Percentiles rank a stretch among this genome's conserved stretches.
These are phyloP conservation scores for Campodea augens DNA, from an alignment of 1,140 invertebrate genomes.

Conservation along the genomic window DNA sequence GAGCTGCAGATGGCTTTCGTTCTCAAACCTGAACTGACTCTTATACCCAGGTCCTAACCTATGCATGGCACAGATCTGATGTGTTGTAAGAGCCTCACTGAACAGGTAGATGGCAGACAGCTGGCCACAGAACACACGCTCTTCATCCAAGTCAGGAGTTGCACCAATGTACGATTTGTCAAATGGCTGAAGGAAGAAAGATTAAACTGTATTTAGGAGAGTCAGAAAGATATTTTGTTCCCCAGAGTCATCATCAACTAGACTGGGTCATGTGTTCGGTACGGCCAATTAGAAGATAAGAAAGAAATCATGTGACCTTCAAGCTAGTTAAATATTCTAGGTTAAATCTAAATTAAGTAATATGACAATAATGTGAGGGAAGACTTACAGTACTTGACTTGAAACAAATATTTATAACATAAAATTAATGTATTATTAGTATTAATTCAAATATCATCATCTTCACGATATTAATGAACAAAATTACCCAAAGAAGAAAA, in stretches of 20 bases:
- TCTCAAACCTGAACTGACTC: slow-evolving; percentile 97
- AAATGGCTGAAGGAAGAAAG: slow-evolving; percentile 57
- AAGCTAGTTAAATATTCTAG: too few relatives aligned
- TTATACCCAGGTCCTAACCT: slow-evolving; percentile 89
- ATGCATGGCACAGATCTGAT: slow-evolving; percentile 94
- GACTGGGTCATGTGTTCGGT: background rate
- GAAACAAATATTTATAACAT: too few relatives aligned
- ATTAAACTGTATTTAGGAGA: slow-evolving; percentile 4
- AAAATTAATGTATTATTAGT: too few relatives aligned
- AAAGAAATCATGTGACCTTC: too few relatives aligned
- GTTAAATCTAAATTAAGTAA: too few relatives aligned
- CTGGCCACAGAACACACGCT: slow-evolving; percentile 95
- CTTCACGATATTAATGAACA: too few relatives aligned
- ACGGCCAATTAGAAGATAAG: too few relatives aligned
- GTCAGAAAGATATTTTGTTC: background rate
- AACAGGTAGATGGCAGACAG: slow-evolving; percentile 98
- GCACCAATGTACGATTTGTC: slow-evolving; percentile 98
- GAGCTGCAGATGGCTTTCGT: slow-evolving; percentile 87
- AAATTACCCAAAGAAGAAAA: too few relatives aligned
- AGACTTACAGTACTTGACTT: too few relatives aligned
- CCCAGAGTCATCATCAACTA: background rate
- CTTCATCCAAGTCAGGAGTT: slow-evolving; percentile 84
- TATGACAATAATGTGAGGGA: too few relatives aligned
- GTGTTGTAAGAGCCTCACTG: slow-evolving; percentile 85
- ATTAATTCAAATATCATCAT: too few relatives aligned